Conservation (phyloP, 2,797 vertebrate genomes). For the Poecilia velifera region DNA sequence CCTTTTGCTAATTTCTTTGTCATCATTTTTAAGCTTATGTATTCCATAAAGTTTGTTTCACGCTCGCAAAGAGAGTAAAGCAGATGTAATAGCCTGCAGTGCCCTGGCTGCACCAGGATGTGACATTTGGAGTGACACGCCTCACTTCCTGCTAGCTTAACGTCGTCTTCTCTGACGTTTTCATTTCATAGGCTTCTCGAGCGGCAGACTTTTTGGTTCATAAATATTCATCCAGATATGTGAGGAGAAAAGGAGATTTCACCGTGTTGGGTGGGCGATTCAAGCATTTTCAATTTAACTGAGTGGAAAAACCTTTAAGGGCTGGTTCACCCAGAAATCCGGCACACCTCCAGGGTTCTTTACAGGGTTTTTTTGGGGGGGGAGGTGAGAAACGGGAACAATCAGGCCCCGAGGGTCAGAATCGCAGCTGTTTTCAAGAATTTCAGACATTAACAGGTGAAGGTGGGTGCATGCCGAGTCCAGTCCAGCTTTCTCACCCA, state of each 20-base stretch:
- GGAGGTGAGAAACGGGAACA: not conserved
- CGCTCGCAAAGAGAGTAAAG: not conserved
- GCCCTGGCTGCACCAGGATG: not conserved
- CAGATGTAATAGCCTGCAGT: not conserved
- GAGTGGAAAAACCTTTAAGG: not conserved
- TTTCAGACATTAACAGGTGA: conserved; percentile 78
- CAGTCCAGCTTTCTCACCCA: not conserved
- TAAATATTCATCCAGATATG: not conserved
- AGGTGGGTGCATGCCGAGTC: conserved; percentile 35
- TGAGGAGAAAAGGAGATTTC: not conserved
- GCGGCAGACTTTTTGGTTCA: not conserved
- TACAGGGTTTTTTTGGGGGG: not conserved
- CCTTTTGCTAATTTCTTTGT: not conserved
- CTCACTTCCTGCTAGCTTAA: not conserved
- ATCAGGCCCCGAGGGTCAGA: not conserved
- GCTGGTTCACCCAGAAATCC: not conserved
- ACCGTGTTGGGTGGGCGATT: not conserved
- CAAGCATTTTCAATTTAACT: not conserved
- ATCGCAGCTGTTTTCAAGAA: conserved; percentile 4
- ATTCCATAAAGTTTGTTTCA: not conserved
- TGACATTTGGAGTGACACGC: not conserved
- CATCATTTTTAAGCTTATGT: not conserved
- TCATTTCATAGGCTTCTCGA: not conserved
- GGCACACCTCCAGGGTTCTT: not conserved
- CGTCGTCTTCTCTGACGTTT: not conserved